phyloP scores from a whole-genome alignment of 2,113 vertebrate species.

The Megaceryle torquata region DNA sequence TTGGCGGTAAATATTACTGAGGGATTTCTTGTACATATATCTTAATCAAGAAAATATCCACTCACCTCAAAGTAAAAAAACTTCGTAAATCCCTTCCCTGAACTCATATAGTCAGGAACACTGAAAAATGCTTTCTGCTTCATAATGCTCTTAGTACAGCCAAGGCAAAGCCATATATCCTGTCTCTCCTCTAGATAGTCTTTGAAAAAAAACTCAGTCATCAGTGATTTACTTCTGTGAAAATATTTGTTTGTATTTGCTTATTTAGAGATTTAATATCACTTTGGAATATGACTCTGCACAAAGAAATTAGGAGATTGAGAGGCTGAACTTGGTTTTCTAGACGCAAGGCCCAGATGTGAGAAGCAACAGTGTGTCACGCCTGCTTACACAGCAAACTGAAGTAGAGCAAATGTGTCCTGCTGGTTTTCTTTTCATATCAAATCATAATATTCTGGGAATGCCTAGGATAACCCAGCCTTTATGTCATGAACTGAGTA shows the following conservation, averaged over 20 bases:
- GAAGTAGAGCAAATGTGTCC: neutral
- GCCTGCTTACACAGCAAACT: neutral
- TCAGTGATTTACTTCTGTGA: neutral
- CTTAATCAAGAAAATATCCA: neutral
- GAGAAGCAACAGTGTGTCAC: neutral
- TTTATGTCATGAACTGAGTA: constrained; percentile 20
- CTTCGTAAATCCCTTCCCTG: neutral
- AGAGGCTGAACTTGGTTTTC: neutral
- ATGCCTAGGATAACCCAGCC: neutral
- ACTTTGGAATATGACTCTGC: neutral
- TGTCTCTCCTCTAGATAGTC: neutral
- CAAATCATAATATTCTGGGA: constrained; percentile 7
- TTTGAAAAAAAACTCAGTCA: neutral
- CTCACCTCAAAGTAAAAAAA: neutral
- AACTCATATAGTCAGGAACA: neutral
- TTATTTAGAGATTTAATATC: neutral
- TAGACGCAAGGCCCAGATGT: neutral
- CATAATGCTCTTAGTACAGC: neutral
- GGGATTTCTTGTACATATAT: neutral
- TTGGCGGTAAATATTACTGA: neutral
- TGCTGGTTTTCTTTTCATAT: neutral
- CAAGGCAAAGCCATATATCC: neutral
- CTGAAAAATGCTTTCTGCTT: neutral
- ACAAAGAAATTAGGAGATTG: neutral
- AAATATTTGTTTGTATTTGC: neutral